phyloP scores from a whole-genome alignment of 1,140 invertebrate genomes.

The Olivierus martensii region DNA sequence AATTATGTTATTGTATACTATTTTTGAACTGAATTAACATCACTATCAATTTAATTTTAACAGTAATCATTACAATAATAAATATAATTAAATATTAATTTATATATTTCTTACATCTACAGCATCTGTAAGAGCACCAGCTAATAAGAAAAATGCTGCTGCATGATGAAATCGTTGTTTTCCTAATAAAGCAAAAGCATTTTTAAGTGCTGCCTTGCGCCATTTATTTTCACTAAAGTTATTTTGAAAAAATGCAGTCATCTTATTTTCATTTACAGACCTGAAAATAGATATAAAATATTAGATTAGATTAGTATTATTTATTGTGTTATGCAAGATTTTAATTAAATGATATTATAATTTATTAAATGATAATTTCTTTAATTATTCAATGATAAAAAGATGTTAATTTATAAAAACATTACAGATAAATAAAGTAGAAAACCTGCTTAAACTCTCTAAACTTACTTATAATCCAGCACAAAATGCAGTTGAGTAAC shows the following conservation, averaged over 20 bases:
- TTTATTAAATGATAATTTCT: no score
- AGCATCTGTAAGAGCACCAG: slow-evolving; percentile 84
- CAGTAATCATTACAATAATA: no score
- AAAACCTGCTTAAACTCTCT: no score
- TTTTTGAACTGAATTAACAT: no score
- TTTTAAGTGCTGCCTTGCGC: slow-evolving; percentile 93
- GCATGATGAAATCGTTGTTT: slow-evolving; percentile 71
- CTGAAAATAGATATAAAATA: slow-evolving; percentile 20
- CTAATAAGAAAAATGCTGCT: slow-evolving; percentile 75
- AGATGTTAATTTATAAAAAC: no score
- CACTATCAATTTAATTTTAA: no score
- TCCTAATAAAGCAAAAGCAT: slow-evolving; percentile 88
- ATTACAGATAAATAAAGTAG: no score
- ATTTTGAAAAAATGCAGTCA: slow-evolving; percentile 90
- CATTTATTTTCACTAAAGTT: slow-evolving; percentile 87
- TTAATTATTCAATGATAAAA: no score
- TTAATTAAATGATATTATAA: neutral
- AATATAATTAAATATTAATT: no score
- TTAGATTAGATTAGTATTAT: neutral
- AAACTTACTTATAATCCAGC: no score
- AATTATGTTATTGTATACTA: no score
- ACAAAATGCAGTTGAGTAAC: no score
- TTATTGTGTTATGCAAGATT: neutral
- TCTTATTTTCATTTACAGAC: slow-evolving; percentile 65
- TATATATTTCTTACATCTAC: slow-evolving; percentile 55